Evolutionary conservation across 2,113 vertebrate species (phyloP).

Genomic region (Labeo rohita): DNA sequence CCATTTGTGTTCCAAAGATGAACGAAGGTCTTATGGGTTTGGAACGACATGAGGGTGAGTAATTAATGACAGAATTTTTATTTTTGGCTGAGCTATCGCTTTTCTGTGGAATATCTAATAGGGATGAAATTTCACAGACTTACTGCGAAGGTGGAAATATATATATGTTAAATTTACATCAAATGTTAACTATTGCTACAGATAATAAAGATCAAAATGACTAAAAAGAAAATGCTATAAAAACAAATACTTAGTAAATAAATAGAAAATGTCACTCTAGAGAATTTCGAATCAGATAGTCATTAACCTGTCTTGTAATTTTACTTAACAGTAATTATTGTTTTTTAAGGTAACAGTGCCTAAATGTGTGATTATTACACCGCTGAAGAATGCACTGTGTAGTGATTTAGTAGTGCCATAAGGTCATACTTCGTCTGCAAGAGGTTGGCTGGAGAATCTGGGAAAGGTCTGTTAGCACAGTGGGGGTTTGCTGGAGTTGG

Average conservation of each 20-base stretch:
- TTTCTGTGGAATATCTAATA: too few species aligned
- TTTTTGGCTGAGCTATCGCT: too few species aligned
- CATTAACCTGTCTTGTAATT: not conserved
- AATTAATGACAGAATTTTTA: too few species aligned
- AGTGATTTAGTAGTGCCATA: conserved; percentile 38
- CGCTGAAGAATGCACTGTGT: conserved; percentile 33
- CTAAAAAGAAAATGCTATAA: not conserved
- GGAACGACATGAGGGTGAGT: too few species aligned
- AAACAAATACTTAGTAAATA: not conserved
- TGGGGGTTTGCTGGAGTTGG: conserved; percentile 71
- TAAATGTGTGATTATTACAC: conserved; percentile 27
- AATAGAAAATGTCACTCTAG: not conserved
- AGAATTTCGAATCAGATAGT: not conserved
- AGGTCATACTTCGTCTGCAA: conserved; percentile 24
- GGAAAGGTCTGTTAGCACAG: conserved; percentile 73
- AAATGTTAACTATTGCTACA: not conserved
- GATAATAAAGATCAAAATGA: not conserved
- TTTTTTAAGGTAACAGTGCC: not conserved
- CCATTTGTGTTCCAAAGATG: too few species aligned
- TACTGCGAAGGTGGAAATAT: too few species aligned
- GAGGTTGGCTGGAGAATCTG: conserved; percentile 71
- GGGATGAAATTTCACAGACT: too few species aligned
- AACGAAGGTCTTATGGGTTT: too few species aligned
- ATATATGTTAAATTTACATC: too few species aligned
- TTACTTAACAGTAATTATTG: not conserved